These are phyloP conservation scores for Bacillus rossius DNA, from an alignment of 1,140 invertebrate species.

Conservation along the genomic window DNA sequence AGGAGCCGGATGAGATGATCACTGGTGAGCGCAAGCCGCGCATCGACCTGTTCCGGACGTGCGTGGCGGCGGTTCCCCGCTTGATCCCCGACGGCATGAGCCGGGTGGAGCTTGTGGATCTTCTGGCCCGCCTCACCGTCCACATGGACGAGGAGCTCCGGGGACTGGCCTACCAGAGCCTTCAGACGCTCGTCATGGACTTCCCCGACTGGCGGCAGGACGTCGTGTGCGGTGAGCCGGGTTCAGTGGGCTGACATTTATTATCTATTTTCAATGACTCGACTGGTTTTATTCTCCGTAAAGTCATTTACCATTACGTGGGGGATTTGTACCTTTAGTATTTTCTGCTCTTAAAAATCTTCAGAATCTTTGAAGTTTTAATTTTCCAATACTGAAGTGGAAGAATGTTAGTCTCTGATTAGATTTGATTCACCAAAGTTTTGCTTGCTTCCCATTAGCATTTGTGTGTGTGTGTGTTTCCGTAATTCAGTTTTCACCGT, in stretches of 20 bases:
- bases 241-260: too few relatives aligned
- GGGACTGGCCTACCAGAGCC: constrained; percentile 88
- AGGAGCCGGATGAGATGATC: constrained; percentile 91
- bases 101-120: constrained; percentile 86
- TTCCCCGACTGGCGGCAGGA: constrained; percentile 97
- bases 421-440: too few relatives aligned
- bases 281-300: too few relatives aligned
- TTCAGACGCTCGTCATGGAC: constrained; percentile 93
- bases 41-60: constrained; percentile 96
- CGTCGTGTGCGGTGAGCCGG: constrained; percentile 63
- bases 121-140: constrained; percentile 86
- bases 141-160: constrained; percentile 90
- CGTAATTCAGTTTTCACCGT: too few relatives aligned
- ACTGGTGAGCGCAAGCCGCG: constrained; percentile 96
- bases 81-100: constrained; percentile 97
- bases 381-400: too few relatives aligned
- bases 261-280: too few relatives aligned
- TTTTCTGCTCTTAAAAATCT: neutral
- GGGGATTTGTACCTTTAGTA: neutral
- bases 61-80: constrained; percentile 95
- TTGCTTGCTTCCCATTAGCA: too few relatives aligned
- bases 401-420: neutral
- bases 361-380: too few relatives aligned
- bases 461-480: too few relatives aligned
- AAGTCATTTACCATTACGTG: too few relatives aligned